phyloP scores from a whole-genome alignment of 2,888 invertebrate species.

The Nipponacmea schrenckii region DNA sequence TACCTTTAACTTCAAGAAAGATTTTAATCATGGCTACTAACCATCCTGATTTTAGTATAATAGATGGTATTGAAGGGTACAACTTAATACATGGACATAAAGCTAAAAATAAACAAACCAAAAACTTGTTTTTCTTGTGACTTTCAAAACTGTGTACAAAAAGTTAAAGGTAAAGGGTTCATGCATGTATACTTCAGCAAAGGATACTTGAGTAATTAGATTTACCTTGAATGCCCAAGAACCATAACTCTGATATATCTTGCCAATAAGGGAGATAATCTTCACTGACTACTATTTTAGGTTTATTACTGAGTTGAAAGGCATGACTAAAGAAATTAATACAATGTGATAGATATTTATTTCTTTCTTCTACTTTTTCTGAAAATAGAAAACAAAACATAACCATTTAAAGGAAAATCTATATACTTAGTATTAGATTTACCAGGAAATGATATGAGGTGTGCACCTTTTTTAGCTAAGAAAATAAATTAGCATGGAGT shows the following conservation, averaged over 20 bases:
- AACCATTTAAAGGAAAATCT: no score
- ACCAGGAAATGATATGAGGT: no score
- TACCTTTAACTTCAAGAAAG: constrained; percentile 36
- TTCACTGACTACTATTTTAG: constrained; percentile 34
- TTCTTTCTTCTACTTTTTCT: constrained; percentile 16
- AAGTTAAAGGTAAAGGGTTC: no score
- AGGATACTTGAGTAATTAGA: no score
- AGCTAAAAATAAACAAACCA: constrained; percentile 29
- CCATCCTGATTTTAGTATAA: constrained; percentile 40
- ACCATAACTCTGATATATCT: constrained; percentile 49
- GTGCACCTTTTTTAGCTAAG: no score
- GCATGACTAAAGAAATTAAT: constrained; percentile 21
- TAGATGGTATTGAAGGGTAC: constrained; percentile 31
- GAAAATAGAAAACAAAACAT: not conserved
- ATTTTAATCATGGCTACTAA: constrained; percentile 33
- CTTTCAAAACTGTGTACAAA: no score
- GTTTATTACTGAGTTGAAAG: constrained; percentile 21
- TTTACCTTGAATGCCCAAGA: constrained; percentile 46
- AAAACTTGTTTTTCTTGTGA: no score
- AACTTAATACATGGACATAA: constrained; percentile 29
- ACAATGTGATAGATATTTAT: constrained; percentile 14
- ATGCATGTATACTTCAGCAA: no score
- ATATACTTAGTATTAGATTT: no score
- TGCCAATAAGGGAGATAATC: constrained; percentile 40
- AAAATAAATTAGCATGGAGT: no score